phyloP scores from a whole-genome alignment of 92 coral and sea anemone genomes.

The Zoanthus gigantus region DNA sequence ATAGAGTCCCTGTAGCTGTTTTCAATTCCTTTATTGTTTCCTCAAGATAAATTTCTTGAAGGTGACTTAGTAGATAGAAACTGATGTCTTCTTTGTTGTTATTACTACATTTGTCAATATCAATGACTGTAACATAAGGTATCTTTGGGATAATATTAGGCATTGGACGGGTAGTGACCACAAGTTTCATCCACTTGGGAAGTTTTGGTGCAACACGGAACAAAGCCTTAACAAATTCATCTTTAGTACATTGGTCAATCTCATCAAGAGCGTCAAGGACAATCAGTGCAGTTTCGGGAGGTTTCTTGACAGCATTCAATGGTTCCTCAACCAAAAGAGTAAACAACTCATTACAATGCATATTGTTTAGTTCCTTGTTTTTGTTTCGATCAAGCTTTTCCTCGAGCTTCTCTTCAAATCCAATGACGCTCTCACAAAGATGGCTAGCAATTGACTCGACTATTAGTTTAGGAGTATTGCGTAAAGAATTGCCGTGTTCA shows the following conservation, averaged over 20 bases:
- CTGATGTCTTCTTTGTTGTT: conserved; percentile 37
- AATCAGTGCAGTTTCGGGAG: not conserved
- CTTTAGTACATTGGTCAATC: conserved; percentile 20
- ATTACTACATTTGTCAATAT: not conserved
- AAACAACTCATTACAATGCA: conserved; percentile 28
- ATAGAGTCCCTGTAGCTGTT: conserved; percentile 20
- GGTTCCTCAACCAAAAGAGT: conserved; percentile 38
- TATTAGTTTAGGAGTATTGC: conserved; percentile 64
- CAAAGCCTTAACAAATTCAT: conserved; percentile 46
- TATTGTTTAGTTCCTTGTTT: conserved; percentile 11
- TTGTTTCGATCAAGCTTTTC: conserved; percentile 53
- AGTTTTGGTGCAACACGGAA: conserved; percentile 37
- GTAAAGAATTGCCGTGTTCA: conserved; percentile 63
- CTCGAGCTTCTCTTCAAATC: conserved; percentile 60
- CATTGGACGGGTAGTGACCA: conserved; percentile 52
- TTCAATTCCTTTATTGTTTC: conserved; percentile 14
- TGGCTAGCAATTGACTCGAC: conserved; percentile 74
- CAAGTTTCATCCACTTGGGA: conserved; percentile 52
- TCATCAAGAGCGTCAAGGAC: conserved; percentile 62
- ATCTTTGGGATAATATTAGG: conserved; percentile 20
- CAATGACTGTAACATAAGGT: conserved; percentile 11
- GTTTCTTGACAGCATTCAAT: not conserved
- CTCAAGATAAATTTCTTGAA: conserved; percentile 25
- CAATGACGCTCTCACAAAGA: conserved; percentile 58
- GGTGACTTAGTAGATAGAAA: conserved; percentile 2